Evolutionary conservation across 2,113 vertebrate genomes (phyloP).

Genomic region (Choloepus hoffmanni): DNA sequence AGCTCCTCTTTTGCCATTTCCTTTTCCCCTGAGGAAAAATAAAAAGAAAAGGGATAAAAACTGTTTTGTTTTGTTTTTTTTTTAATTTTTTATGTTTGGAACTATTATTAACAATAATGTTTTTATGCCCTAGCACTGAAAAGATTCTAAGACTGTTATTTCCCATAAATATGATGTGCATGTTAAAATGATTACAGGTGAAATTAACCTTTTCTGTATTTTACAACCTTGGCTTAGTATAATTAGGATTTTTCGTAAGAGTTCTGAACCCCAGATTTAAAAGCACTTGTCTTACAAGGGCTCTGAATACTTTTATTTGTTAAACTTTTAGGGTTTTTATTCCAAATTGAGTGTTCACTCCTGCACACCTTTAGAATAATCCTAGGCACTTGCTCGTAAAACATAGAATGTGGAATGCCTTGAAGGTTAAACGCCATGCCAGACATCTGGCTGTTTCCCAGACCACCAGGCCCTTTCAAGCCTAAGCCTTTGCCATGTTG

Average conservation of each 20-base stretch:
- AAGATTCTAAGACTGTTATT: slow-evolving; percentile 41
- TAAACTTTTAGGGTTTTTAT: slow-evolving; percentile 4
- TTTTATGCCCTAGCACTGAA: background rate
- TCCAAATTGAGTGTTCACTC: slow-evolving; percentile 27
- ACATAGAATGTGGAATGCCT: background rate
- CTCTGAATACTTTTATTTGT: slow-evolving; percentile 7
- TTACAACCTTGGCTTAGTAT: background rate
- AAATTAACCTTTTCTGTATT: slow-evolving; percentile 5
- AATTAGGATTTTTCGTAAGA: slow-evolving; percentile 41
- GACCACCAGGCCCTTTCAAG: background rate
- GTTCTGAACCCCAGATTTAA: slow-evolving; percentile 26
- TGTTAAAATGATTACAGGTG: background rate
- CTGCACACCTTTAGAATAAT: background rate
- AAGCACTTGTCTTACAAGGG: background rate
- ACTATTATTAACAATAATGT: background rate
- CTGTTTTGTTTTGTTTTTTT: background rate
- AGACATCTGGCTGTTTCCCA: background rate
- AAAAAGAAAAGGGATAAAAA: background rate
- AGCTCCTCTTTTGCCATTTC: slow-evolving; percentile 21
- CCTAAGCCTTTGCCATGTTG: slow-evolving; percentile 12
- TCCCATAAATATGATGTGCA: background rate
- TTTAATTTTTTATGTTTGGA: slow-evolving; percentile 1
- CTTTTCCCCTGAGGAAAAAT: background rate
- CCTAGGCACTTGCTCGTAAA: slow-evolving; percentile 28
- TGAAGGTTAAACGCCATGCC: background rate